These are phyloP conservation scores for Coptodon bakossiorum DNA, from an alignment of 2,113 vertebrate species.

Conservation along the genomic window DNA sequence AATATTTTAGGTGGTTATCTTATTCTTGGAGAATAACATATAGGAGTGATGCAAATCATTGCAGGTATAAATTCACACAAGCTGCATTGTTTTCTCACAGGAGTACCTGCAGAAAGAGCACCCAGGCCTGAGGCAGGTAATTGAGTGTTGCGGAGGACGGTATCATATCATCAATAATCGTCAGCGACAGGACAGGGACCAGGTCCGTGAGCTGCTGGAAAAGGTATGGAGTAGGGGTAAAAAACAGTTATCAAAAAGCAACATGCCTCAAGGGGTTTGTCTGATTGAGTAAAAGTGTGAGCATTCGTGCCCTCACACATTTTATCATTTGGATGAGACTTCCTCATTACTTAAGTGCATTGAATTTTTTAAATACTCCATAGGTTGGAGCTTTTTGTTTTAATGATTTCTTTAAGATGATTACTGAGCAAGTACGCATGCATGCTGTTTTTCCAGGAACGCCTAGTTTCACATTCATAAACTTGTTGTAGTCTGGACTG, in stretches of 20 bases:
- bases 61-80: not conserved
- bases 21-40: not conserved
- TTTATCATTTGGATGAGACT: not conserved
- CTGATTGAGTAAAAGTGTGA: not conserved
- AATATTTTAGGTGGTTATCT: not conserved
- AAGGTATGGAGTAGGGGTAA: conserved; percentile 52
- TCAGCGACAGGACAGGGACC: conserved; percentile 43
- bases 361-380: not conserved
- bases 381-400: not conserved
- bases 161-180: conserved; percentile 73
- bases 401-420: not conserved
- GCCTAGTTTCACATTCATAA: not conserved
- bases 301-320: not conserved
- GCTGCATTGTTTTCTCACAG: not conserved
- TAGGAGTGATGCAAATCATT: not conserved
- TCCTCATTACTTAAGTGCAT: not conserved
- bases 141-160: conserved; percentile 57
- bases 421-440: not conserved
- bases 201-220: conserved; percentile 61
- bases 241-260: not conserved
- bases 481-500: not conserved
- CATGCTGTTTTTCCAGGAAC: not conserved
- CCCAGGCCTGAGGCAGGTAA: conserved; percentile 58
- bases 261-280: not conserved
- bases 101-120: conserved; percentile 57